Evolutionary conservation across 2,888 invertebrate genomes (phyloP).

Genomic region (Acanthosepion pharaonis): DNA sequence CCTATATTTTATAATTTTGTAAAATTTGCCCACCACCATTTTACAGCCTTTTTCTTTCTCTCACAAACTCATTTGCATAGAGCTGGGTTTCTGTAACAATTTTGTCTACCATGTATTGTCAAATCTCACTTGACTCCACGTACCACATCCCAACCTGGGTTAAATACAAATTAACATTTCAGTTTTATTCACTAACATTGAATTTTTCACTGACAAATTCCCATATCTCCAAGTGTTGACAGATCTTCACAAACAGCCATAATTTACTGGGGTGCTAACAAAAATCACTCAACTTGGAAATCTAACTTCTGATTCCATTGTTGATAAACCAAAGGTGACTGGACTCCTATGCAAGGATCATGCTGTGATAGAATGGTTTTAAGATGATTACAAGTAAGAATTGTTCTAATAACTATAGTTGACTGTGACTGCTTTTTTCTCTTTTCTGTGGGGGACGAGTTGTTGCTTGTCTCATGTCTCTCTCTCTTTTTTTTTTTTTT

Average conservation of each 20-base stretch:
- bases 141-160: too few species aligned
- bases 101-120: too few species aligned
- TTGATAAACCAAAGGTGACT: background rate
- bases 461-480: background rate
- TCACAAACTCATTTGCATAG: too few species aligned
- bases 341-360: background rate
- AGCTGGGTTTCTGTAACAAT: too few species aligned
- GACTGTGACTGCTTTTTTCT: too few species aligned
- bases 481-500: too few species aligned
- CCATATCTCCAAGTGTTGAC: background rate
- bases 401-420: background rate
- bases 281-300: background rate
- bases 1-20: too few species aligned
- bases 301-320: background rate
- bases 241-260: conserved; percentile 15
- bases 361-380: background rate
- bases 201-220: background rate
- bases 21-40: too few species aligned
- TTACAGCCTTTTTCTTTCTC: too few species aligned
- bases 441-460: background rate
- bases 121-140: too few species aligned
- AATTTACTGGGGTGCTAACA: conserved; percentile 16
- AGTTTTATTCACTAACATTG: too few species aligned
- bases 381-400: background rate
- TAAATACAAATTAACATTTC: too few species aligned